Evolutionary conservation across 2,113 vertebrate genomes (phyloP), one percentile per base, ranked within the genome.

Genomic region (Psettodes erumei): DNA sequence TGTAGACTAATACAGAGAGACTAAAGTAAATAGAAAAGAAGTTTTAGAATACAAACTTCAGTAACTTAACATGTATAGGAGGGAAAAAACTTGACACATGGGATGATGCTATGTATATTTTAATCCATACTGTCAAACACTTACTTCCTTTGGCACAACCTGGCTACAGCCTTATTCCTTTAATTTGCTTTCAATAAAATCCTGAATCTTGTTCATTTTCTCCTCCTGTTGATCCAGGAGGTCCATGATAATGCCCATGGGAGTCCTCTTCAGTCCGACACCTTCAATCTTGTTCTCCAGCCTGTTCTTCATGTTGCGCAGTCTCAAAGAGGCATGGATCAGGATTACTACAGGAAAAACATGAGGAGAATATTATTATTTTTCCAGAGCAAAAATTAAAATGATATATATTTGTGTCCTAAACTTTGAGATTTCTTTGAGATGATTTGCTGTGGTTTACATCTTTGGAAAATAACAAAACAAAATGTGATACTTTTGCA

Each of bases 201-300:
- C 97, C 81, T 96, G 94, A 71, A 99, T 83, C 91, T 97, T 99
- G 93, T 92, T 94, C 54, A 99, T 89, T 56, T 71, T 94, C 56
- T 98, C 98, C 82, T 98, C 97, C 82, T 99, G 97, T 76, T 99
- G 98, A 67, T 98, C 98, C 77, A 99, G 93, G 28, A 97, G 96
- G 67, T 98, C 96, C 73, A 99, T 91, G 59, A 99, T 94, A 79
- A 99, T 79, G 12, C 98, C 96, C 98, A 99, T 99, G 0, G 97
- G 98, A 0, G 97, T 96, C 93, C 93, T 98, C 95, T 98, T 99
- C 88, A 99, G 74, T 18, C 97, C 97, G 1, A 95, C 94, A 0
- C 89, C 95, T 86, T 99, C 97, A n/a, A 97, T 96, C 91, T 96
- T 98, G 91, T 98, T 99, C 92, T 98, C 97, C 91, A 99, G 50